These are phyloP conservation scores for Atrichornis clamosus DNA, from an alignment of 2,113 vertebrate species.

Conservation along the genomic window DNA sequence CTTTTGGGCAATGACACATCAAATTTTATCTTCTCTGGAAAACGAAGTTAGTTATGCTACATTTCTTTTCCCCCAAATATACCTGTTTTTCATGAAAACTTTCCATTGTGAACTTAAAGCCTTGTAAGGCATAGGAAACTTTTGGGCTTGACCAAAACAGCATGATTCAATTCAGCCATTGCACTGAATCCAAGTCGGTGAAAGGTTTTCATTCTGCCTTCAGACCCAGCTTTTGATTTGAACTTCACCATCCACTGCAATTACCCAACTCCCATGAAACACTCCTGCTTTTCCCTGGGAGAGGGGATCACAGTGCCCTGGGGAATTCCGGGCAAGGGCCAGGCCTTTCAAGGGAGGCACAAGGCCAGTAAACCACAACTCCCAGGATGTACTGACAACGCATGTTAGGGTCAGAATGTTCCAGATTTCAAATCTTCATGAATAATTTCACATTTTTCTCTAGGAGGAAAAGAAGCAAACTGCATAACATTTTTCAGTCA, in stretches of 20 bases:
- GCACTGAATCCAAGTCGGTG: neutral
- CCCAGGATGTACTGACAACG: neutral
- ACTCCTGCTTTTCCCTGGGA: neutral
- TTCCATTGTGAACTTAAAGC: neutral
- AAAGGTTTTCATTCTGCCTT: neutral
- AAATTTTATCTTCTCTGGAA: neutral
- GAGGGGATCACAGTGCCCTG: rapidly evolving
- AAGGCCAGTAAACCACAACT: neutral
- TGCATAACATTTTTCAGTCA: rapidly evolving
- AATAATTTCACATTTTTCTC: neutral
- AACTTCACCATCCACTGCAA: neutral
- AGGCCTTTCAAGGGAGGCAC: neutral
- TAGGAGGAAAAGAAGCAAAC: neutral
- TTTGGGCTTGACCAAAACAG: neutral
- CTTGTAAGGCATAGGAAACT: neutral
- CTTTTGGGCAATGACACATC: neutral
- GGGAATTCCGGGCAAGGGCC: neutral
- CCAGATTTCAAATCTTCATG: neutral
- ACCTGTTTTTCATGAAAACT: neutral
- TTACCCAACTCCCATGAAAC: neutral
- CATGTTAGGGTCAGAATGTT: neutral
- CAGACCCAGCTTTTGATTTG: neutral
- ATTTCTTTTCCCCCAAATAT: neutral
- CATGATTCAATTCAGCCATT: neutral
- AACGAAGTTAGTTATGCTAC: neutral